phyloP scores from a whole-genome alignment of 2,797 vertebrate species.

The Myotis myotis region DNA sequence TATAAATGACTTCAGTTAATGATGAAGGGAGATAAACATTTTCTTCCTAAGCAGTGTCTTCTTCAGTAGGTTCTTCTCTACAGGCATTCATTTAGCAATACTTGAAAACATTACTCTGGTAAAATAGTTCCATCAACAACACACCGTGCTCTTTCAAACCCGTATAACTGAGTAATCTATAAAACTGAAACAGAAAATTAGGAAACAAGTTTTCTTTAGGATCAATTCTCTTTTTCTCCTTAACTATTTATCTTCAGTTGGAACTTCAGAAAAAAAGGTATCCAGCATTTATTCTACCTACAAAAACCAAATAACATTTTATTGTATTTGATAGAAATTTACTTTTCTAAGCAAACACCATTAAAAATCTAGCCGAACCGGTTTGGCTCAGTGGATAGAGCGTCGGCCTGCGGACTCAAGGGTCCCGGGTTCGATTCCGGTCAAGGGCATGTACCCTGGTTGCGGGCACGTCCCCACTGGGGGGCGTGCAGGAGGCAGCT shows the following conservation, averaged over 20 bases:
- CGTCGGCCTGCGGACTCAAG: no score
- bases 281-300: not conserved
- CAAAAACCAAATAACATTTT: slow-evolving; percentile 45
- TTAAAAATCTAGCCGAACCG: slow-evolving; percentile 56
- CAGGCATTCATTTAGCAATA: not conserved
- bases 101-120: slow-evolving; percentile 11
- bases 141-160: not conserved
- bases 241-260: slow-evolving; percentile 1
- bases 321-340: slow-evolving; percentile 58
- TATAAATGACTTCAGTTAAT: not conserved
- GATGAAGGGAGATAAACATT: not conserved
- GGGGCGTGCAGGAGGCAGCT: no score
- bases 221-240: slow-evolving; percentile 13
- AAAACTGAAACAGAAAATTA: slow-evolving; percentile 10
- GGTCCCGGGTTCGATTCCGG: no score
- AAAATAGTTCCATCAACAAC: slow-evolving; percentile 4
- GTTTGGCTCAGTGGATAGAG: no score
- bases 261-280: slow-evolving; percentile 32
- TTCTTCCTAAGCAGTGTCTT: not conserved
- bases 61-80: not conserved
- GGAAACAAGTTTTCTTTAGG: slow-evolving; percentile 25
- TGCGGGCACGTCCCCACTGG: no score
- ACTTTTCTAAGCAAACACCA: slow-evolving; percentile 34
- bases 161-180: not conserved
- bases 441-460: no score